Evolutionary conservation across 2,113 vertebrate species (phyloP).

Genomic region (Psophia crepitans): DNA sequence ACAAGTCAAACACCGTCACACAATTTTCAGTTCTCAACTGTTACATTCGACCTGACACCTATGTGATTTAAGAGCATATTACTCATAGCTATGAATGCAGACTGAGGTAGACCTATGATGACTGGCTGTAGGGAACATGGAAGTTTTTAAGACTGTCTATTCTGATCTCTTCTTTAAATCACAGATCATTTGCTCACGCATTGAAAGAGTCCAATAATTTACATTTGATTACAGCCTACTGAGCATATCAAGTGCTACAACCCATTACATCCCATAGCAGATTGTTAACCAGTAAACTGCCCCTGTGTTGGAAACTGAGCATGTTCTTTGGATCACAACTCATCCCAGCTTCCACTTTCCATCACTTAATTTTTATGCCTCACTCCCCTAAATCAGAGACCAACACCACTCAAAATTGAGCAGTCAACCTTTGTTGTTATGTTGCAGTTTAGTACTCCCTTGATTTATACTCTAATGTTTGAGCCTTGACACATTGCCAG

Average conservation of each 20-base stretch:
- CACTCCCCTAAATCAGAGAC: not conserved
- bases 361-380: not conserved
- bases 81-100: not conserved
- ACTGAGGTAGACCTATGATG: not conserved
- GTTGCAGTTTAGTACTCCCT: not conserved
- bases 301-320: not conserved
- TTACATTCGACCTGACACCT: not conserved
- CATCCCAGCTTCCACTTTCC: not conserved
- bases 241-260: not conserved
- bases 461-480: not conserved
- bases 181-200: not conserved
- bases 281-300: not conserved
- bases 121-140: not conserved
- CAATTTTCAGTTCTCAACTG: accelerated
- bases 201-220: not conserved
- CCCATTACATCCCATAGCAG: not conserved
- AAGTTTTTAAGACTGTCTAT: not conserved
- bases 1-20: not conserved
- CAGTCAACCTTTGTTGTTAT: not conserved
- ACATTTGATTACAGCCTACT: not conserved
- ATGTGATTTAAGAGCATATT: not conserved
- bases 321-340: not conserved
- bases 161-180: not conserved
- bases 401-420: not conserved
- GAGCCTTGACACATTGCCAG: not conserved